Evolutionary conservation across 2,888 invertebrate genomes (phyloP).

Genomic region (Vesta saturnalis): DNA sequence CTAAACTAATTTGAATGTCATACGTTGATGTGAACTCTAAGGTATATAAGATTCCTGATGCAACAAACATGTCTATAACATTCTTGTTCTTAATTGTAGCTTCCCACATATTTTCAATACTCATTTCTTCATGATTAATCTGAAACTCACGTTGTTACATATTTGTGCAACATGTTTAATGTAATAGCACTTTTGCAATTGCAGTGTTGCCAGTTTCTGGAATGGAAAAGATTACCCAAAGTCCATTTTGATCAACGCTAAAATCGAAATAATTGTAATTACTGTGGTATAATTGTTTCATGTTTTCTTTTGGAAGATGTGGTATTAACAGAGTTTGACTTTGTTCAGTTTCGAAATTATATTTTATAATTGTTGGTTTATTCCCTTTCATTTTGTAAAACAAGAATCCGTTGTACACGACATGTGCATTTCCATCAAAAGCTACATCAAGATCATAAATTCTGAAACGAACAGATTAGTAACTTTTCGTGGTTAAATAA

Average conservation of each 20-base stretch:
- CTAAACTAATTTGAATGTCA: conserved; percentile 86
- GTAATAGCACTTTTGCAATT: too few species aligned
- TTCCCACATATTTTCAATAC: conserved; percentile 61
- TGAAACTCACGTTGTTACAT: too few species aligned
- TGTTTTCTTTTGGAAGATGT: too few species aligned
- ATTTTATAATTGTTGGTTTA: conserved; percentile 69
- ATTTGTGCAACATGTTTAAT: too few species aligned
- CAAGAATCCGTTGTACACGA: conserved; percentile 92
- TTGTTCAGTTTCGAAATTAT: conserved; percentile 69
- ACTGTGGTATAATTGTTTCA: conserved; percentile 77
- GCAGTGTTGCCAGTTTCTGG: conserved; percentile 83
- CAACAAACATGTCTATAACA: conserved; percentile 19
- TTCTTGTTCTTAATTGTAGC: neutral
- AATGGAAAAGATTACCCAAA: conserved; percentile 93
- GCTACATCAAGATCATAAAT: conserved; percentile 47
- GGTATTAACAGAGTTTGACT: neutral
- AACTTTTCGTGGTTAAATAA: too few species aligned
- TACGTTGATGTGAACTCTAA: conserved; percentile 77
- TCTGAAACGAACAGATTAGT: conserved; percentile 8
- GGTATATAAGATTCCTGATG: conserved; percentile 12
- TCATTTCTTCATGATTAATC: conserved; percentile 67
- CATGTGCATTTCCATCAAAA: conserved; percentile 90
- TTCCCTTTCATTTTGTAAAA: conserved; percentile 80
- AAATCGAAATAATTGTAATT: conserved; percentile 92
- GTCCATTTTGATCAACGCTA: conserved; percentile 94